These are phyloP conservation scores for Drosophila persimilis DNA, from an alignment of 1,140 invertebrate species.

Conservation along the genomic window DNA sequence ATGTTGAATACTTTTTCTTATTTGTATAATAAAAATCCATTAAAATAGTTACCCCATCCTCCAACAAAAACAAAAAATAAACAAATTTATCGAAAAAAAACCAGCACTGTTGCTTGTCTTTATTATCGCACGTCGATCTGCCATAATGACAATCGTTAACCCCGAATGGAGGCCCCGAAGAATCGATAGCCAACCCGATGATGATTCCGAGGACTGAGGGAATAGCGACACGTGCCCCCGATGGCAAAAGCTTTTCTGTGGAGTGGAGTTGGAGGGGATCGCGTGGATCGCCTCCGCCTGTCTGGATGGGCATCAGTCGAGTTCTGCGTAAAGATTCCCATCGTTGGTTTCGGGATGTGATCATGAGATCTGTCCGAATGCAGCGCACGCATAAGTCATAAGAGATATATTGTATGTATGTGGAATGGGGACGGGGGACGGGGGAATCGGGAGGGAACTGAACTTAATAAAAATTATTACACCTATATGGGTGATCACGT, in stretches of 20 bases:
- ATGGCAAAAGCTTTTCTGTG: slow-evolving; percentile 35
- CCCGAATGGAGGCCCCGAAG: slow-evolving; percentile 17
- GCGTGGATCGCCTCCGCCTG: neutral
- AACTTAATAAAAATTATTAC: slow-evolving; percentile 81
- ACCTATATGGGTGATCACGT: slow-evolving; percentile 81
- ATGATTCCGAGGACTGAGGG: slow-evolving; percentile 20
- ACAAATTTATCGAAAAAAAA: neutral
- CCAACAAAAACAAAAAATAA: too few species aligned
- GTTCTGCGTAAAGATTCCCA: slow-evolving; percentile 74
- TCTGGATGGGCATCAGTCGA: slow-evolving; percentile 23
- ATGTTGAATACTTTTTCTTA: too few species aligned
- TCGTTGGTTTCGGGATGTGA: slow-evolving; percentile 26
- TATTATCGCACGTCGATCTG: slow-evolving; percentile 55
- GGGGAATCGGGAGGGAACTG: slow-evolving; percentile 16
- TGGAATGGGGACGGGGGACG: neutral
- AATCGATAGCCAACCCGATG: slow-evolving; percentile 59
- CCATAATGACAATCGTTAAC: slow-evolving; percentile 11
- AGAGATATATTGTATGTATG: slow-evolving; percentile 15
- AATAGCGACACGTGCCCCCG: slow-evolving; percentile 72
- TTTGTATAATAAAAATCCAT: too few species aligned
- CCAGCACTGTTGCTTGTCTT: slow-evolving; percentile 6
- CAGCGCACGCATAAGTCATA: slow-evolving; percentile 76
- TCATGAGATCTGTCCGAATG: slow-evolving; percentile 37
- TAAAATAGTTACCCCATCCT: too few species aligned
- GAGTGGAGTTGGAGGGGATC: too few species aligned